Percentiles rank a stretch among this genome's conserved stretches.
Evolutionary conservation across 2,888 invertebrate species (phyloP).

Genomic region (Hemithea aestivaria): DNA sequence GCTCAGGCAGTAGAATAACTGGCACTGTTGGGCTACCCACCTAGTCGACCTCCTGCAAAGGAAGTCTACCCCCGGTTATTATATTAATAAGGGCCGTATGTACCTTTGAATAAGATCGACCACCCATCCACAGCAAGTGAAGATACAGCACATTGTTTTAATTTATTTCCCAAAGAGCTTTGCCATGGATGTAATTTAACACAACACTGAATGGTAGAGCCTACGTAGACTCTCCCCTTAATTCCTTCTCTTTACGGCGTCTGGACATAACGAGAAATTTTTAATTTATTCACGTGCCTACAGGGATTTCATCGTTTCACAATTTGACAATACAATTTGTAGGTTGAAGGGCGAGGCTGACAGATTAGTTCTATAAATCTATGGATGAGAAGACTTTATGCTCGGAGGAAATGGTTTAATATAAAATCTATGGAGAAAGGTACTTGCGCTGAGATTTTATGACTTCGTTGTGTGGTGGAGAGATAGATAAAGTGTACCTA

Average conservation of each 20-base stretch:
- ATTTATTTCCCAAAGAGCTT: conserved; percentile 18
- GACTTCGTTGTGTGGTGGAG: too few species aligned
- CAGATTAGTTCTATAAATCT: neutral
- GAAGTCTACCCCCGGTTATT: too few species aligned
- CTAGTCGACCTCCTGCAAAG: too few species aligned
- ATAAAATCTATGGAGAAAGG: too few species aligned
- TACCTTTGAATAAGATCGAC: conserved; percentile 62
- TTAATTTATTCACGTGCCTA: conserved; percentile 11
- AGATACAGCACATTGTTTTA: conserved; percentile 61
- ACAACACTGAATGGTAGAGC: conserved; percentile 11
- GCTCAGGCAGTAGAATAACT: too few species aligned
- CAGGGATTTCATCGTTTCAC: conserved; percentile 17
- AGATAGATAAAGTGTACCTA: too few species aligned
- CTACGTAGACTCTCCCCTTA: conserved; percentile 18
- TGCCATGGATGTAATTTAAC: conserved; percentile 12
- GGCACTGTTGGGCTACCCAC: too few species aligned
- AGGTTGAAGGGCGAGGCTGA: neutral
- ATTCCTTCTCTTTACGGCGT: conserved; percentile 11
- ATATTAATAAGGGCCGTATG: too few species aligned
- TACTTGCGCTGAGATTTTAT: too few species aligned
- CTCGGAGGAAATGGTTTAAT: too few species aligned
- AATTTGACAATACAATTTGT: conserved; percentile 4
- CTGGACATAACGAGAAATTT: conserved; percentile 18
- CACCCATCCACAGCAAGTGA: conserved; percentile 61
- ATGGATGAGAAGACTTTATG: too few species aligned